Evolutionary conservation across 2,888 invertebrate species (phyloP), one percentile per base, ranked within the genome.

Genomic region (Idaea dimidiata): DNA sequence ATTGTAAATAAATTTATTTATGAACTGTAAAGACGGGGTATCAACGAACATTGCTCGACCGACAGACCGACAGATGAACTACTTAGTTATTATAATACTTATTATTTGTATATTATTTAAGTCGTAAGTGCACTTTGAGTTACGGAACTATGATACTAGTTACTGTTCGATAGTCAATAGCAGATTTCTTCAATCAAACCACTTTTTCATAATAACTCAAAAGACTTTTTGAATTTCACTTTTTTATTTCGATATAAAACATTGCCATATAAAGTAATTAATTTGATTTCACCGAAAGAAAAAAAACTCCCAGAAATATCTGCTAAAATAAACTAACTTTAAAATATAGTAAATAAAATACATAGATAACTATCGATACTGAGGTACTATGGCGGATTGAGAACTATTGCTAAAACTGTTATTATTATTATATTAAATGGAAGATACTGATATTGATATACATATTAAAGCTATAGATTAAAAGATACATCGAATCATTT

Each of bases 81-180:
- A 88, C 86, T 83, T 84, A 86, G 75, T 82, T 65, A 61, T 59
- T 83, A 87, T 82, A 88, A 88, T 89, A 88, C 84, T 89, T 85
- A 83, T 84, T 79, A 82, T 79, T 84, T 86, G 87, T 83, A 84
- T 81, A 78, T 78, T 75, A 82, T 80, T 81, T 83, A 86, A 82
- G 78, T 82, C 79, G 83, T 92, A 92, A 92, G 92, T 91, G 92
- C 92, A 92, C 92, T 92, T 92, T 86, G 84, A 88, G 76, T 87
- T 89, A 89, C 75, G 90, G 91, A 91, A 91, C 91, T 90, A 91
- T 87, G 76, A 81, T 83, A 81, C 77, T 82, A 84, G 78, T 83
- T 73, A 77, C 69, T 72, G 78, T 78, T 74, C 71, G 67, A 72
- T 43, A 43, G 43, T 43, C 43, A 14, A 72, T 72, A 79, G 82